phyloP scores from a whole-genome alignment of 2,113 vertebrate genomes.

The Xenopus tropicalis region DNA sequence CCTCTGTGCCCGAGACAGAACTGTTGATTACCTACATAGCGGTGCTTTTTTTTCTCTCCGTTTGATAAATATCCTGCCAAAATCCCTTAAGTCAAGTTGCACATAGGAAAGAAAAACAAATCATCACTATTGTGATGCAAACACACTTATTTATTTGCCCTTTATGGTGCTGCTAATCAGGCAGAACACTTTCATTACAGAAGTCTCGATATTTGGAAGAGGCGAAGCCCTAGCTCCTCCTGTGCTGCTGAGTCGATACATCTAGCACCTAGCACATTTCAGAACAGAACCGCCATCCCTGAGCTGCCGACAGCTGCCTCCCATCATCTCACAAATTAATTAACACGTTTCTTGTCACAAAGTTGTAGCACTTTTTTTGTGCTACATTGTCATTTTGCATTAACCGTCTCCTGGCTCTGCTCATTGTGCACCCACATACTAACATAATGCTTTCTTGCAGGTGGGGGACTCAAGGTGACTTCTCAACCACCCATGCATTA shows the following conservation, averaged over 20 bases:
- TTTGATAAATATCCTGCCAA: too few relatives aligned
- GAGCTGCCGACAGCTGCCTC: conserved; percentile 55
- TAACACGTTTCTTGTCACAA: conserved; percentile 53
- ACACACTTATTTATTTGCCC: too few relatives aligned
- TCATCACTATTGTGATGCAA: too few relatives aligned
- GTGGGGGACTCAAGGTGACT: conserved; percentile 98
- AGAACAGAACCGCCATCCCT: conserved; percentile 13
- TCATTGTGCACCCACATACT: conserved; percentile 10
- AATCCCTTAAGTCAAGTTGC: too few relatives aligned
- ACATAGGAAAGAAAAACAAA: too few relatives aligned
- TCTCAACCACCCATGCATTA: conserved; percentile 90
- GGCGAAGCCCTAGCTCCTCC: too few relatives aligned
- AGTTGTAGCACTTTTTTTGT: conserved; percentile 46
- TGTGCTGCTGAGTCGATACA: conserved; percentile 26
- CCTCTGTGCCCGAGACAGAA: too few relatives aligned
- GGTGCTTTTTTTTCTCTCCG: too few relatives aligned
- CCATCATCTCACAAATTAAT: conserved; percentile 54
- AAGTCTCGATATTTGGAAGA: too few relatives aligned
- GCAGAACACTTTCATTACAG: too few relatives aligned
- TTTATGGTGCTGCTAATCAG: too few relatives aligned
- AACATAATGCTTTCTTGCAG: conserved; percentile 65
- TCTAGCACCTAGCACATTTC: conserved; percentile 26
- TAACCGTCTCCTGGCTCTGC: conserved; percentile 47
- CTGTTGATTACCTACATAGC: too few relatives aligned
- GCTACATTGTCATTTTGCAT: conserved; percentile 45